Base-by-base conservation (phyloP, 2,888 invertebrate genomes). In the Acleris holmiana region DNA sequence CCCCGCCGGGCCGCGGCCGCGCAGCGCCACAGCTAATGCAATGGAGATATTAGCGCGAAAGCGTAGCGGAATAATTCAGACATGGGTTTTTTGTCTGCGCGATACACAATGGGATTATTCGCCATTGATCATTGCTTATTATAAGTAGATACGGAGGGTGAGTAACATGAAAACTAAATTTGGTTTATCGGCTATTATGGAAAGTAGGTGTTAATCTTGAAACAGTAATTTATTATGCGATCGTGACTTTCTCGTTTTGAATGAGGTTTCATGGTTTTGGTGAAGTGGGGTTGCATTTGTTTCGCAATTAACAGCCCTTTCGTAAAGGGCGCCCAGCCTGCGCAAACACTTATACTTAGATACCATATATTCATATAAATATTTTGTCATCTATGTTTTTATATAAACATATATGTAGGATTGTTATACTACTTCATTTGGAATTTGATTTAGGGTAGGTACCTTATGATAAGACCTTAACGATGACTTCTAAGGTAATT, bases 121-220 rank as follows among this genome's bases (percentile, higher is more conserved):
- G 85, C 89, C 90, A 91, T 91, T 91, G 92, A 92, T 92, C 91
- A 91, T 83, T 87, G 89, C 91, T 91, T 91, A 91, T 89, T 90
- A 90, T 90, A 91, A 91, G 91, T 87, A 88, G 89, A 83, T 80
- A 77, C 74, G 75, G 85, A 91, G 92, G 91, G 91, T 89, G 89
- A 82, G 89, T 83, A 85, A 92, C 91, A 91, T 89, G 91, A 88
- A 92, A 92, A 91, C 91, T 89, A 91, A 92, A 92, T 92, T 92
- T 92, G 91, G 91, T 91, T 91, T 91, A 91, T 91, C 91, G 91
- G 87, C 89, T 89, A 89, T 91, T 91, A 92, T 91, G 92, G 89
- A 89, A 90, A 91, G 89, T 91, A 91, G 91, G 91, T 91, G 92
- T 86, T 91, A 90, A 91, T 91, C 89, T 88, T 83, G 84, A 80